Conservation (phyloP, 1,140 invertebrate species). For the Nymphalis io region DNA sequence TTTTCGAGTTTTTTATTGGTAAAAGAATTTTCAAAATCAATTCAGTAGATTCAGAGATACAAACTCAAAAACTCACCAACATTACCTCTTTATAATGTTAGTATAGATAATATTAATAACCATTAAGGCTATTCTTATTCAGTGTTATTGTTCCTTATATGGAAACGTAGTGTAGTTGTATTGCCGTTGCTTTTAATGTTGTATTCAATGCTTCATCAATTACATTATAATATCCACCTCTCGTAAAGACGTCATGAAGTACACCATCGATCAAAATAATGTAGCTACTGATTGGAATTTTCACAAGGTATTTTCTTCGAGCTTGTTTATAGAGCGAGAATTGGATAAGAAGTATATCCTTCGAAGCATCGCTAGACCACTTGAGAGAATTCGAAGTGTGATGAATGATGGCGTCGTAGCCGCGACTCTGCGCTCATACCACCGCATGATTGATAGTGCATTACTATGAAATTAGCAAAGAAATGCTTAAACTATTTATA, state of each 20-base stretch:
- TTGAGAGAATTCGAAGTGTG: conserved; percentile 73
- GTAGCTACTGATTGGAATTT: conserved; percentile 4
- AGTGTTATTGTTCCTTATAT: too few species aligned
- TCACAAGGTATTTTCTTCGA: background rate
- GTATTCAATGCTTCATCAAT: too few species aligned
- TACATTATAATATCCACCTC: too few species aligned
- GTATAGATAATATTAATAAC: too few species aligned
- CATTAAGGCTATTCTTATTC: too few species aligned
- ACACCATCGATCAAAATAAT: conserved; percentile 5
- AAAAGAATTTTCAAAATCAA: too few species aligned
- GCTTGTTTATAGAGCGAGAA: conserved; percentile 41
- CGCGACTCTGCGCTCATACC: conserved; percentile 50
- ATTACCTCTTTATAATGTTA: too few species aligned
- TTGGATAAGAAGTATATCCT: conserved; percentile 55
- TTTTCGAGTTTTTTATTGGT: too few species aligned
- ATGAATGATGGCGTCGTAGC: conserved; percentile 62
- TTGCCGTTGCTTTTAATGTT: too few species aligned
- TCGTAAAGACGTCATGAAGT: background rate
- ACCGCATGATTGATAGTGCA: conserved; percentile 71
- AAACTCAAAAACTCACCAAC: too few species aligned
- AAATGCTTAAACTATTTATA: background rate
- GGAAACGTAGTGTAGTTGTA: too few species aligned
- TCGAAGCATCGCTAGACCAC: conserved; percentile 59
- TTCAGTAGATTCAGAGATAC: too few species aligned
- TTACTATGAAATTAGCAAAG: conserved; percentile 45